A percentile compares a stretch with the other conserved stretches of the same genome.
phyloP scores from a whole-genome alignment of 2,113 vertebrate species.

The Ahaetulla prasina region DNA sequence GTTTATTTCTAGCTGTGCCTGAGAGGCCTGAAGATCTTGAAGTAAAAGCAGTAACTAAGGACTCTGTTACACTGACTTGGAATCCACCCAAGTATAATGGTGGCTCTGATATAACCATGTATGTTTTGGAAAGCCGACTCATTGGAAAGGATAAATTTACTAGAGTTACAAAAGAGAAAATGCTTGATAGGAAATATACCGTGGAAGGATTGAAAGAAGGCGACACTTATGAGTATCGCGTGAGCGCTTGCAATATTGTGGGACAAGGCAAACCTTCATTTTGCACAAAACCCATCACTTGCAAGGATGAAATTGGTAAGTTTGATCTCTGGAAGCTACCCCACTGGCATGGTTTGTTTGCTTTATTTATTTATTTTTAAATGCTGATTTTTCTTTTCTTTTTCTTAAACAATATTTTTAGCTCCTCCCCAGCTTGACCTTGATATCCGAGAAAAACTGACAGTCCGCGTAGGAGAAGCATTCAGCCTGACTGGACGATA shows the following conservation, averaged over 20 bases:
- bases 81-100: slow-evolving; percentile 92
- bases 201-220: slow-evolving; percentile 89
- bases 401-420: slow-evolving; percentile 51
- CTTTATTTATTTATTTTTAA: background rate
- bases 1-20: slow-evolving; percentile 78
- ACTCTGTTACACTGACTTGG: slow-evolving; percentile 86
- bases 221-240: slow-evolving; percentile 91
- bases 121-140: slow-evolving; percentile 87
- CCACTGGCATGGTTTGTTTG: background rate
- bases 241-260: slow-evolving; percentile 90
- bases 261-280: slow-evolving; percentile 95
- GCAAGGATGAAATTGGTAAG: slow-evolving; percentile 93
- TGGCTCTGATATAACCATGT: slow-evolving; percentile 91
- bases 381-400: slow-evolving; percentile 41
- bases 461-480: slow-evolving; percentile 88
- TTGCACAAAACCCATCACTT: slow-evolving; percentile 93
- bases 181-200: slow-evolving; percentile 87
- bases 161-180: slow-evolving; percentile 84
- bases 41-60: slow-evolving; percentile 87
- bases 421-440: slow-evolving; percentile 93
- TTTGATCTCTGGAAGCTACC: slow-evolving; percentile 19
- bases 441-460: slow-evolving; percentile 92
- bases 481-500: slow-evolving; percentile 88
- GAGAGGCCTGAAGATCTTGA: slow-evolving; percentile 93
- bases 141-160: slow-evolving; percentile 95